Evolutionary conservation across 2,113 vertebrate species (phyloP).

Genomic region (Dermatemys mawii): DNA sequence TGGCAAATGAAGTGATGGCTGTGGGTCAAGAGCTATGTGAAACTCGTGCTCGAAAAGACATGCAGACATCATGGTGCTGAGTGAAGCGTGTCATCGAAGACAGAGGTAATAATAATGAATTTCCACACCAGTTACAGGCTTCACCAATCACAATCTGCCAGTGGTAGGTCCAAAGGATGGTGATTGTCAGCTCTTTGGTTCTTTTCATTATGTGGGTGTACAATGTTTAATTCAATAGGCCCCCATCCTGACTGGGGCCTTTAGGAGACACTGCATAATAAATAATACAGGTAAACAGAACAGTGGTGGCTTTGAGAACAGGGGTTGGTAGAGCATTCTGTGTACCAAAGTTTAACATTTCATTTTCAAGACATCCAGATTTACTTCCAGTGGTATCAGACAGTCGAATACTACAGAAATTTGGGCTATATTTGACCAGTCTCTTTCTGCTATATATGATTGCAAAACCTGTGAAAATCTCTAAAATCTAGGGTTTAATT

Average conservation of each 20-base stretch:
- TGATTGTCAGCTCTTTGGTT: background rate
- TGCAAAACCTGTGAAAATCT: background rate
- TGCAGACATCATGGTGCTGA: background rate
- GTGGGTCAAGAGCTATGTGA: background rate
- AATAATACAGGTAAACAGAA: background rate
- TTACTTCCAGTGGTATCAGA: background rate
- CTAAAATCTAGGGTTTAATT: background rate
- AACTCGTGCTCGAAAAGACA: background rate
- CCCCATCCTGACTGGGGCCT: no score
- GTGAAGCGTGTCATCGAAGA: background rate
- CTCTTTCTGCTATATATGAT: background rate
- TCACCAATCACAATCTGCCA: background rate
- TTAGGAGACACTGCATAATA: background rate
- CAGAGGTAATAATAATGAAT: background rate
- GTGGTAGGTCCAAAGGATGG: background rate
- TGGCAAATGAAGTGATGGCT: background rate
- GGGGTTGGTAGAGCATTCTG: background rate
- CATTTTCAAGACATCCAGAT: background rate
- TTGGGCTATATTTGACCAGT: background rate
- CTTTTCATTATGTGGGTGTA: background rate
- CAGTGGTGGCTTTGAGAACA: background rate
- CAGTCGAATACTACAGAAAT: background rate
- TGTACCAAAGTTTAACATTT: background rate
- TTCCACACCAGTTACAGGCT: background rate
- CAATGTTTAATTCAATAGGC: background rate